A percentile compares a stretch with the other conserved stretches of the same genome.
Evolutionary conservation across 1,140 invertebrate species (phyloP).

Genomic region (Apis laboriosa): DNA sequence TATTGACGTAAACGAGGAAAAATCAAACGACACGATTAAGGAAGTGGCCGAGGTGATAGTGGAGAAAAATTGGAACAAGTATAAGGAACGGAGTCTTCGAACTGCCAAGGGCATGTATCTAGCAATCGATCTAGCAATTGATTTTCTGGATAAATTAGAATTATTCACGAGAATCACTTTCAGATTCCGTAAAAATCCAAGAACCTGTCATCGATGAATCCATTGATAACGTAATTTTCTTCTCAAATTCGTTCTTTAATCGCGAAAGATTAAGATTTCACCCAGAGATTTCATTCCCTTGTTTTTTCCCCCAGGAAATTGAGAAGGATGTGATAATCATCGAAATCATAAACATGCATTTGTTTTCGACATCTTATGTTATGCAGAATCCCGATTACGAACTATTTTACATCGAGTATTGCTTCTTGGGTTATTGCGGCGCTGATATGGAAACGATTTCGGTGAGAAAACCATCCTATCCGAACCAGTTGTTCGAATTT

Average conservation of each 20-base stretch:
- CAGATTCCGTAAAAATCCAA: neutral
- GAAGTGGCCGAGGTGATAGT: constrained; percentile 64
- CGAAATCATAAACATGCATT: constrained; percentile 61
- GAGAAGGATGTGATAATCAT: constrained; percentile 55
- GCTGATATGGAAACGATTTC: constrained; percentile 69
- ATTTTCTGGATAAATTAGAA: neutral
- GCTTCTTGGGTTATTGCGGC: constrained; percentile 65
- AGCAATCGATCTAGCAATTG: constrained; percentile 8
- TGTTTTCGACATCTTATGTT: constrained; percentile 57
- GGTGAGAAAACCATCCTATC: constrained; percentile 43
- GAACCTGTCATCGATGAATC: no score
- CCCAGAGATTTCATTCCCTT: neutral
- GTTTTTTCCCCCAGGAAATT: neutral
- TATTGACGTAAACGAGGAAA: neutral
- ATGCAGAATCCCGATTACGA: constrained; percentile 46
- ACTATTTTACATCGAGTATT: constrained; percentile 67
- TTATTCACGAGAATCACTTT: constrained; percentile 5
- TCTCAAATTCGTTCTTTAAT: neutral
- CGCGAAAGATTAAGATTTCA: neutral
- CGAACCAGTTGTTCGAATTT: constrained; percentile 55
- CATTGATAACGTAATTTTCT: no score
- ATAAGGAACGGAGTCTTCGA: constrained; percentile 49
- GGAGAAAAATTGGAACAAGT: constrained; percentile 65
- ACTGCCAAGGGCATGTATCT: constrained; percentile 30
- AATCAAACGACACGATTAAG: constrained; percentile 52